These are phyloP conservation scores for Felis catus DNA, from an alignment of 2,113 vertebrate genomes.

Conservation along the genomic window F.catus_Fca126_mat1.0 CM031419.1:108007501-108008000, in stretches of 20 bases:
- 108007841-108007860: slow-evolving; percentile 98
- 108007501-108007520: too few relatives aligned
- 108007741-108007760: slow-evolving; percentile 87
- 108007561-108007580: slow-evolving; percentile 92
- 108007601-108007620: slow-evolving; percentile 52
- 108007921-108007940: slow-evolving; percentile 93
- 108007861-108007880: slow-evolving; percentile 96
- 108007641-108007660: slow-evolving; percentile 61
- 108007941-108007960: slow-evolving; percentile 91
- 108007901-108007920: slow-evolving; percentile 95
- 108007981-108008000: slow-evolving; percentile 97
- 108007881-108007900: slow-evolving; percentile 94
- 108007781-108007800: slow-evolving; percentile 97
- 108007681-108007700: slow-evolving; percentile 85
- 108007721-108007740: slow-evolving; percentile 89
- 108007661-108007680: slow-evolving; percentile 88
- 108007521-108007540: slow-evolving; percentile 93
- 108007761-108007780: slow-evolving; percentile 94
- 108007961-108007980: slow-evolving; percentile 96
- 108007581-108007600: slow-evolving; percentile 89
- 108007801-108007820: slow-evolving; percentile 97
- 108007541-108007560: slow-evolving; percentile 93
- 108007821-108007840: slow-evolving; percentile 95
- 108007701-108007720: slow-evolving; percentile 91
- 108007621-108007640: slow-evolving; percentile 59